Conservation (phyloP, 23 tunicate genomes). For the Diplosoma virens region DNA sequence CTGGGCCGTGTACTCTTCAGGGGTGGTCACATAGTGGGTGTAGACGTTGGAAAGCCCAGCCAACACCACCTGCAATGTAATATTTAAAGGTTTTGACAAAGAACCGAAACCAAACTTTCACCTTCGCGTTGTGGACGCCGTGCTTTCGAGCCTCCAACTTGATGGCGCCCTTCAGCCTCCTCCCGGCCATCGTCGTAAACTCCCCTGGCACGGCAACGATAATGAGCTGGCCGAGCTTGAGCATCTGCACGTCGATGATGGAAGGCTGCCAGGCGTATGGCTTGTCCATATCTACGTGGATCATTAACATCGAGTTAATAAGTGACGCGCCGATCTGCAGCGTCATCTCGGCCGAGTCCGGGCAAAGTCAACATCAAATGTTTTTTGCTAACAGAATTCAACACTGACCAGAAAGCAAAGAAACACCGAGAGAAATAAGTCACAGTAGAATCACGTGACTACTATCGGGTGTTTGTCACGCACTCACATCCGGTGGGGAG, state of each 20-base stretch:
- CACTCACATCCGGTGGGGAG: conserved; percentile 96
- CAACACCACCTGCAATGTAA: conserved; percentile 55
- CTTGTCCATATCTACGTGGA: conserved; percentile 94
- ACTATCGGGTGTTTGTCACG: too few species aligned
- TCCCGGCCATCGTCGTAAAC: conserved; percentile 97
- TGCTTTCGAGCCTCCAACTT: conserved; percentile 39
- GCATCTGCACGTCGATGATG: conserved; percentile 83
- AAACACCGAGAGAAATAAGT: too few species aligned
- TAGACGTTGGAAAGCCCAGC: conserved; percentile 92
- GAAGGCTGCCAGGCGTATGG: conserved; percentile 98
- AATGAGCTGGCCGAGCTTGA: conserved; percentile 76
- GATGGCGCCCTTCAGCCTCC: conserved; percentile 76
- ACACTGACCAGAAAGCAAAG: too few species aligned
- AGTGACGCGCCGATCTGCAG: too few species aligned
- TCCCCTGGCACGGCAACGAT: conserved; percentile 96
- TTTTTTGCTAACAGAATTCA: too few species aligned
- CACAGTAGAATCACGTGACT: too few species aligned
- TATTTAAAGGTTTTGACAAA: too few species aligned
- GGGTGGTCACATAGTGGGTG: conserved; percentile 96
- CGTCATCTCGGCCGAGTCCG: too few species aligned
- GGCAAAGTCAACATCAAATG: too few species aligned
- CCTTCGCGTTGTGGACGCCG: conserved; percentile 77
- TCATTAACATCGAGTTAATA: too few species aligned
- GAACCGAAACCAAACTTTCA: too few species aligned
- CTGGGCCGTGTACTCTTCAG: conserved; percentile 93